Percentiles rank a stretch among this genome's conserved stretches.
These are phyloP conservation scores for Montipora sp. DNA, from an alignment of 64 coral and sea anemone species.

Conservation along the genomic window DNA sequence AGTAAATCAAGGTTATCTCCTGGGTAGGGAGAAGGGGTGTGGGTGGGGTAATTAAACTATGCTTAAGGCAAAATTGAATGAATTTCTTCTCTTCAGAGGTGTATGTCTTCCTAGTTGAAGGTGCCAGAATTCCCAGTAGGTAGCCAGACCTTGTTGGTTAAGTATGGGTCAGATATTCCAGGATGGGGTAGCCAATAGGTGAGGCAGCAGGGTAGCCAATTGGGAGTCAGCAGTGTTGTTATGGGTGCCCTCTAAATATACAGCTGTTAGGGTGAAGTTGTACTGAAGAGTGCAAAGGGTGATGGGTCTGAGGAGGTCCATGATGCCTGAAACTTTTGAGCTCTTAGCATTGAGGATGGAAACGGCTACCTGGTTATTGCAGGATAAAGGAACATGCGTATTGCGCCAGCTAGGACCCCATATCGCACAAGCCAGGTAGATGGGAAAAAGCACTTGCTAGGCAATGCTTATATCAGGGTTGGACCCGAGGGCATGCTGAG, in stretches of 20 bases:
- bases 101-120: no score
- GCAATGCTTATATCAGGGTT: constrained; percentile 21
- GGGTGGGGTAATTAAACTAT: no score
- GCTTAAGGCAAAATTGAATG: no score
- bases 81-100: no score
- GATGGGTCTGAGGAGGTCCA: not conserved
- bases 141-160: no score
- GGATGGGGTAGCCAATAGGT: no score
- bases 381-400: not conserved
- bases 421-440: not conserved
- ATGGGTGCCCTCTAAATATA: not conserved
- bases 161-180: no score
- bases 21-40: no score
- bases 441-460: not conserved
- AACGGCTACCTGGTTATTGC: not conserved
- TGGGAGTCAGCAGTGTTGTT: not conserved
- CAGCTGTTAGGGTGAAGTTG: not conserved
- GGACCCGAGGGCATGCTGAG: not conserved
- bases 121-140: no score
- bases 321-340: not conserved
- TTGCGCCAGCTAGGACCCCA: not conserved
- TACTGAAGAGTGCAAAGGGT: not conserved
- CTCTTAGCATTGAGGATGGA: not conserved
- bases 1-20: no score
- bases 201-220: no score